Base-by-base conservation (phyloP, 2,113 vertebrate species). In the Sapayoa aenigma region DNA sequence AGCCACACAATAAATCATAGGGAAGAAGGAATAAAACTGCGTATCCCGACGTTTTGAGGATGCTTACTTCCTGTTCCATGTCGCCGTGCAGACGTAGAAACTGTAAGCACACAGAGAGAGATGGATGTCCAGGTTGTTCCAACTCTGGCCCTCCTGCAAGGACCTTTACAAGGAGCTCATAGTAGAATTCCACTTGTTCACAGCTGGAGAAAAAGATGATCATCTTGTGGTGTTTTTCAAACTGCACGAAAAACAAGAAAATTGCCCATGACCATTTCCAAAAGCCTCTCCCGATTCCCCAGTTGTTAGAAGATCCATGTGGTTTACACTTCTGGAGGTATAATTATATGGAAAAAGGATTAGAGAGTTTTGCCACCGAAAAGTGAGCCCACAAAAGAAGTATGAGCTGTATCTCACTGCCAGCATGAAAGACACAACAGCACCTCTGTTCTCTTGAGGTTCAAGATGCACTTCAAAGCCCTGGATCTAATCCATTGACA, bases 181-280 rank as follows among this genome's bases (percentile, higher is more conserved):
- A 96, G 86, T 99, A 97, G 97, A 99, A 99, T 94, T 99, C 99
- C 33, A 99, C 99, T 59, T 97, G 98, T 74, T 99, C 99, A 44
- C 99, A 99, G 94, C 98, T 99, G 28, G 99, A 99, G 89, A 99
- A 98, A 88, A 99, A 99, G 88, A 99, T 95, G 17, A 99, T 98
- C 95, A 99, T 93, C 98, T 99, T 99, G 96, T 99, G 98, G 44
- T 81, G 94, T 33, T 97, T 96, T 62, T 98, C 98, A 94, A 98
- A 98, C 99, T 99, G 84, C 58, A 92, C 56, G 58, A 31, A 78
- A 39, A 86, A n/a, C 35, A 92, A 77, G 35, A 87, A 41, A 80
- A 84, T 31, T 14, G 28, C 71, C 80, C 22, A 2, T 6, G 30
- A 80, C 27, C 44, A 68, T 24, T 71, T 89, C 53, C 39, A 62